These are phyloP conservation scores for Laupala kohalensis DNA, from an alignment of 1,140 invertebrate species.

Conservation along the genomic window DNA sequence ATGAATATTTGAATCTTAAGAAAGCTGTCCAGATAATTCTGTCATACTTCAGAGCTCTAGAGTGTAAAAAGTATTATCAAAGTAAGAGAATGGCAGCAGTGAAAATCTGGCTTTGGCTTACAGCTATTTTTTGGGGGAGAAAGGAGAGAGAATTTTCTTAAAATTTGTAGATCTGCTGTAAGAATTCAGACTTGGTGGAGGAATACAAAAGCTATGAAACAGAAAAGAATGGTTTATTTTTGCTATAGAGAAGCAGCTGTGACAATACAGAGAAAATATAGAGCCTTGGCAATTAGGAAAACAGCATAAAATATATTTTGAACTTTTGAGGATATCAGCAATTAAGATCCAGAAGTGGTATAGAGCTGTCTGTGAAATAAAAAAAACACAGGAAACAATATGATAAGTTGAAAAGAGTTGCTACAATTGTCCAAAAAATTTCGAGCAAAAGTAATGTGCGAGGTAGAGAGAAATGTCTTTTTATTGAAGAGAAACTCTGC, in stretches of 20 bases:
- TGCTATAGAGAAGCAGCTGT: background rate
- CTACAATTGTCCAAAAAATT: conserved; percentile 30
- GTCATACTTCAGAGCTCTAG: background rate
- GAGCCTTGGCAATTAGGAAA: background rate
- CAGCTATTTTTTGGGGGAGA: conserved; percentile 24
- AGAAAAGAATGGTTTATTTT: background rate
- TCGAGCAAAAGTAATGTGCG: conserved; percentile 21
- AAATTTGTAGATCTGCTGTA: conserved; percentile 25
- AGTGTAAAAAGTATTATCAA: background rate
- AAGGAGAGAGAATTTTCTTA: conserved; percentile 26
- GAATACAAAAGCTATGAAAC: too few species aligned
- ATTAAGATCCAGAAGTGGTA: background rate
- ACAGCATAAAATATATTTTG: background rate
- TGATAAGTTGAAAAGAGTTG: conserved; percentile 22
- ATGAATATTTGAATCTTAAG: background rate
- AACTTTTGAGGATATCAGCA: background rate
- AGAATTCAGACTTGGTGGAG: conserved; percentile 34
- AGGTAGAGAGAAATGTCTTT: conserved; percentile 23
- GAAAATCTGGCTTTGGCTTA: background rate
- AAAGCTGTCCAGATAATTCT: background rate
- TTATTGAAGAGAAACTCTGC: conserved; percentile 23
- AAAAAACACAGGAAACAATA: conserved; percentile 27
- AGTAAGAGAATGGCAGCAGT: background rate
- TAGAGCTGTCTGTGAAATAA: conserved; percentile 24
- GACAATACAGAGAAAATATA: background rate